Evolutionary conservation across 2,888 invertebrate genomes (phyloP).

Genomic region (Agonopterix subpropinquella): DNA sequence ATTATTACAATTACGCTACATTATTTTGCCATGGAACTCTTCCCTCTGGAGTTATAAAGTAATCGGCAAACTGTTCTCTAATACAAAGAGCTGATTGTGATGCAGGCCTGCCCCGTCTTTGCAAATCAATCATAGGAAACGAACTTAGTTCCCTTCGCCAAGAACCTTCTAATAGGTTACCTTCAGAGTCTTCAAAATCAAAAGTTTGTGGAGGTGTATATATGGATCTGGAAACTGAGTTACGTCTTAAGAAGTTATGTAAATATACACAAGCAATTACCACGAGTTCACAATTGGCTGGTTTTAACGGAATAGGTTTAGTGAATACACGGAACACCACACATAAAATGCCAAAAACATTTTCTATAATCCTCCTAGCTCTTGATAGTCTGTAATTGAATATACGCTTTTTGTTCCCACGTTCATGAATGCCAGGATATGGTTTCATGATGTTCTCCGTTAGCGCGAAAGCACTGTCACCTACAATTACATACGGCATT

Average conservation of each 20-base stretch:
- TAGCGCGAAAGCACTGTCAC: slow-evolving; percentile 31
- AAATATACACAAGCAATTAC: background rate
- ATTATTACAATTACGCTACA: no score
- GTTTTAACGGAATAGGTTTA: slow-evolving; percentile 14
- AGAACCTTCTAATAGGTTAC: no score
- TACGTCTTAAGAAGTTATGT: background rate
- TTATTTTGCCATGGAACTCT: no score
- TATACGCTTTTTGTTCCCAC: slow-evolving; percentile 18
- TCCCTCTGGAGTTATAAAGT: no score
- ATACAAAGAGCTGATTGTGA: no score
- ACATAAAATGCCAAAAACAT: slow-evolving; percentile 18
- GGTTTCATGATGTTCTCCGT: slow-evolving; percentile 21
- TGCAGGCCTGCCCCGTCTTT: no score
- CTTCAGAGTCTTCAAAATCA: no score
- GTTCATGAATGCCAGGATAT: slow-evolving; percentile 21
- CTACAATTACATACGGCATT: slow-evolving; percentile 21
- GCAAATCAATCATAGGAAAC: no score
- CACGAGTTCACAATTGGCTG: background rate
- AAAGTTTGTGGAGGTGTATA: no score
- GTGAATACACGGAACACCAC: slow-evolving; percentile 23
- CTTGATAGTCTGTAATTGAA: slow-evolving; percentile 22
- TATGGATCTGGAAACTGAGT: no score
- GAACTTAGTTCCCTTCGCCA: no score
- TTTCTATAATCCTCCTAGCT: slow-evolving; percentile 19
- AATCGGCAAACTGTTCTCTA: no score